Percentiles rank a stretch among this genome's conserved stretches.
Conservation (phyloP, 2,797 vertebrate species). For the Echiichthys vipera region DNA sequence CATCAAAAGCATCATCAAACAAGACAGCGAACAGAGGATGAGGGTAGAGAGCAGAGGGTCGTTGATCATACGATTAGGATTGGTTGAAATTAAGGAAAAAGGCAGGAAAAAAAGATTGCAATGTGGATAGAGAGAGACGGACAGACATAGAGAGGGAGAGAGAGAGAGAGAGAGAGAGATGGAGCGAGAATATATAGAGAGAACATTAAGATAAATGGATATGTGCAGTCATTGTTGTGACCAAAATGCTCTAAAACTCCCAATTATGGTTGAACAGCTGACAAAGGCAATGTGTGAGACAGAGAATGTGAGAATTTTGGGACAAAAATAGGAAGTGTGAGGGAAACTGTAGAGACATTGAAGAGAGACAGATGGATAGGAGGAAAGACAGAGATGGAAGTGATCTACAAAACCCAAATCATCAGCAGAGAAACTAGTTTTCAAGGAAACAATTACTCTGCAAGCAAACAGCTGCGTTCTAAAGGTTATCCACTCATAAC, state of each 20-base stretch:
- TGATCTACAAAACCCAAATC: conserved; percentile 31
- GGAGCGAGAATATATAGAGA: neutral
- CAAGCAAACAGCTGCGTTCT: conserved; percentile 49
- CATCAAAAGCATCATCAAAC: conserved; percentile 45
- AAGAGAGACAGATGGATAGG: conserved; percentile 18
- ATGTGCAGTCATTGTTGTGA: conserved; percentile 20
- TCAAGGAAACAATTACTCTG: conserved; percentile 64
- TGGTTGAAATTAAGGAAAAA: neutral
- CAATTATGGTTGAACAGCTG: conserved; percentile 34
- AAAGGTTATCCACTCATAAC: conserved; percentile 66
- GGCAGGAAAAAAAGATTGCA: neutral
- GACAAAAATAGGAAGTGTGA: neutral
- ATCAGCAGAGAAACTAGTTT: conserved; percentile 51
- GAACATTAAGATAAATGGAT: conserved; percentile 12
- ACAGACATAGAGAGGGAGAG: neutral
- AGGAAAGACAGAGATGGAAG: conserved; percentile 33
- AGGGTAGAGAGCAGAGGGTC: neutral
- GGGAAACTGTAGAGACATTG: neutral
- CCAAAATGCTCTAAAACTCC: conserved; percentile 42
- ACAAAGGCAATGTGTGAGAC: conserved; percentile 17
- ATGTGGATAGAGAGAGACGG: conserved; percentile 5
- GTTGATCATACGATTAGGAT: neutral
- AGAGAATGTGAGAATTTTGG: neutral
- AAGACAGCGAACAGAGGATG: conserved; percentile 13
- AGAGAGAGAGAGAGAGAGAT: neutral